A percentile compares a stretch with the other conserved stretches of the same genome.
Evolutionary conservation across 1,140 invertebrate genomes (phyloP).

Genomic region (Mylabris phalerata): DNA sequence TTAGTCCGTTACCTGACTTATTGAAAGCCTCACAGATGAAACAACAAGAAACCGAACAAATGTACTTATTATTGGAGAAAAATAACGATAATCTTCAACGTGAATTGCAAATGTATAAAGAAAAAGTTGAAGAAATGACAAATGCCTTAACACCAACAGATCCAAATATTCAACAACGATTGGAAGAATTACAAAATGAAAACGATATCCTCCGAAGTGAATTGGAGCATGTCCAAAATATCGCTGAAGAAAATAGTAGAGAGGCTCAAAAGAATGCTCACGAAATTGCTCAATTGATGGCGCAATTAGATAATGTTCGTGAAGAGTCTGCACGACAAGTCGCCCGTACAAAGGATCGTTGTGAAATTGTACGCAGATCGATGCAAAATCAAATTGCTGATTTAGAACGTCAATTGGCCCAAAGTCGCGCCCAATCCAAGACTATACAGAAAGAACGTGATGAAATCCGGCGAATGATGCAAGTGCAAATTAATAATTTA

Average conservation of each 20-base stretch:
- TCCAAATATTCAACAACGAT: slow-evolving; percentile 31
- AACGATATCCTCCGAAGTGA: slow-evolving; percentile 46
- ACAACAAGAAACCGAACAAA: slow-evolving; percentile 61
- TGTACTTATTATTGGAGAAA: slow-evolving; percentile 53
- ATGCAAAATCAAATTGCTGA: slow-evolving; percentile 59
- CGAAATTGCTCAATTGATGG: slow-evolving; percentile 52
- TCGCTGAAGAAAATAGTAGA: slow-evolving; percentile 48
- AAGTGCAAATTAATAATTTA: slow-evolving; percentile 57
- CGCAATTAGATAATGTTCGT: slow-evolving; percentile 59
- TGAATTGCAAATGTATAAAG: slow-evolving; percentile 50
- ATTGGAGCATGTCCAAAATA: slow-evolving; percentile 42
- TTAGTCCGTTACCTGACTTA: slow-evolving; percentile 64
- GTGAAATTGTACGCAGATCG: slow-evolving; percentile 51
- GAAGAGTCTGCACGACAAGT: slow-evolving; percentile 67
- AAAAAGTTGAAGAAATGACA: slow-evolving; percentile 46
- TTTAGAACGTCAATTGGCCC: slow-evolving; percentile 57
- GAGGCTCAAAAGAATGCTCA: slow-evolving; percentile 49
- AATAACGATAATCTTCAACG: slow-evolving; percentile 54
- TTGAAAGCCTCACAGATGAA: slow-evolving; percentile 65
- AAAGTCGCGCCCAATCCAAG: slow-evolving; percentile 53
- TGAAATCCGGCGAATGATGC: slow-evolving; percentile 61
- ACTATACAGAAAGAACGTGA: slow-evolving; percentile 59
- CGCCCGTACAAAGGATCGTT: slow-evolving; percentile 43
- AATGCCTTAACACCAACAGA: slow-evolving; percentile 37
- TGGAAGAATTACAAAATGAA: slow-evolving; percentile 45